Evolutionary conservation across 1,140 invertebrate genomes (phyloP).

Genomic region (Hermetia illucens): DNA sequence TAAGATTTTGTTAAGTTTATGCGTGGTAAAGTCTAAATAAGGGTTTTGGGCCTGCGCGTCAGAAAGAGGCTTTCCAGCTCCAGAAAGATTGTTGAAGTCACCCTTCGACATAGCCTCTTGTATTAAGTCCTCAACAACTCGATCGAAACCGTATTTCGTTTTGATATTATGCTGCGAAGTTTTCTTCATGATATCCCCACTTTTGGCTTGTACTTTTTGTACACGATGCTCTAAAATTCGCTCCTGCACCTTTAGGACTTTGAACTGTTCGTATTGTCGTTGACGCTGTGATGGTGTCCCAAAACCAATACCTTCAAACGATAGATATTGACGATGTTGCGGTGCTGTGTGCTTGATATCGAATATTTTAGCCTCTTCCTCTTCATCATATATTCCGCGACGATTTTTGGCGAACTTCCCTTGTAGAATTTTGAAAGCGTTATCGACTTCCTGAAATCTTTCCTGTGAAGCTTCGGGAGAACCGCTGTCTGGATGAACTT

Average conservation of each 20-base stretch:
- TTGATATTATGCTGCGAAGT: constrained; percentile 54
- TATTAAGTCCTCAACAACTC: constrained; percentile 79
- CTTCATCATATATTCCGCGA: constrained; percentile 29
- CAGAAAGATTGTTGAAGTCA: constrained; percentile 70
- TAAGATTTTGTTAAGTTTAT: constrained; percentile 79
- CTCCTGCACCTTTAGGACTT: constrained; percentile 55
- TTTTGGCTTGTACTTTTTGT: constrained; percentile 47
- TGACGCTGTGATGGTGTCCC: constrained; percentile 64
- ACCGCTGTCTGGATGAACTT: constrained; percentile 69
- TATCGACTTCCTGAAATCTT: constrained; percentile 56
- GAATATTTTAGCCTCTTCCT: constrained; percentile 32
- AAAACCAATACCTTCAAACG: constrained; percentile 58
- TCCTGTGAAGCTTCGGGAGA: constrained; percentile 44
- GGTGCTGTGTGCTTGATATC: constrained; percentile 65
- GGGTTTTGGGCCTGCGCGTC: constrained; percentile 54
- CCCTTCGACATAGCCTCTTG: constrained; percentile 79
- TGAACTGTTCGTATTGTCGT: constrained; percentile 53
- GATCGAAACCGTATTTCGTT: constrained; percentile 71
- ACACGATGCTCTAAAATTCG: constrained; percentile 63
- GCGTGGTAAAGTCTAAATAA: constrained; percentile 74
- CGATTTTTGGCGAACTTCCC: constrained; percentile 39
- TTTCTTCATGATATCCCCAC: constrained; percentile 53
- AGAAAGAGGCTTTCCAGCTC: constrained; percentile 65
- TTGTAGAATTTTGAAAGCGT: constrained; percentile 37
- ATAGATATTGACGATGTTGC: constrained; percentile 76